These are phyloP conservation scores for Microplitis mediator DNA, from an alignment of 1,140 invertebrate species.

Conservation along the genomic window DNA sequence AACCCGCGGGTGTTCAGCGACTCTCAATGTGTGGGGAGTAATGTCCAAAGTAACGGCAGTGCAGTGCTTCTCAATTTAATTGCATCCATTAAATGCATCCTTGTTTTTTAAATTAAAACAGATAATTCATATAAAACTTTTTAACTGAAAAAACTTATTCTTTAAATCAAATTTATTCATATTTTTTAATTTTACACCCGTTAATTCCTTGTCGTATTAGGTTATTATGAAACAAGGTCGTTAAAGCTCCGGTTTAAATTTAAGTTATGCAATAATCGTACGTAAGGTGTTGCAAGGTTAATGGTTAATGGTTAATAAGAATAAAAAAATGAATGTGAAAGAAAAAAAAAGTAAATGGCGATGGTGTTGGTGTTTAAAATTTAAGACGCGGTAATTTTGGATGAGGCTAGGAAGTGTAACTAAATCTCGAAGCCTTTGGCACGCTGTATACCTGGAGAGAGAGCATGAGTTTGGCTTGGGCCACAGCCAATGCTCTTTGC, in stretches of 20 bases:
- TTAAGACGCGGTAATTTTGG: constrained; percentile 24
- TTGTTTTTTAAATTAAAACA: neutral
- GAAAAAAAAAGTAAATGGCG: neutral
- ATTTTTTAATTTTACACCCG: too few species aligned
- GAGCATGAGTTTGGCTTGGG: constrained; percentile 23
- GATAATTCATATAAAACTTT: too few species aligned
- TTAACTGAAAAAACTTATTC: too few species aligned
- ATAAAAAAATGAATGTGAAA: neutral
- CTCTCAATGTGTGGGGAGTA: constrained; percentile 12
- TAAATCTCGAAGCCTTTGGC: constrained; percentile 28
- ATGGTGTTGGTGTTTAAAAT: neutral
- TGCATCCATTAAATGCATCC: neutral
- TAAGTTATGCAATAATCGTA: too few species aligned
- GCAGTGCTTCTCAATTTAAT: constrained; percentile 7
- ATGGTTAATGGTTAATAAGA: neutral
- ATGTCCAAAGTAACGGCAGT: constrained; percentile 17
- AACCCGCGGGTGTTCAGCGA: constrained; percentile 17
- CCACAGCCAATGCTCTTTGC: constrained; percentile 25
- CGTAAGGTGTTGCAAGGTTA: too few species aligned
- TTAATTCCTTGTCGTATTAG: too few species aligned
- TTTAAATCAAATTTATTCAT: too few species aligned
- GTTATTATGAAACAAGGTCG: too few species aligned
- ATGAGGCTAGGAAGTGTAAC: constrained; percentile 28
- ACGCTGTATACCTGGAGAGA: constrained; percentile 28
- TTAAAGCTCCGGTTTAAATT: too few species aligned